Evolutionary conservation across 2,797 vertebrate species (phyloP).

Genomic region (Danio jaintianensis): DNA sequence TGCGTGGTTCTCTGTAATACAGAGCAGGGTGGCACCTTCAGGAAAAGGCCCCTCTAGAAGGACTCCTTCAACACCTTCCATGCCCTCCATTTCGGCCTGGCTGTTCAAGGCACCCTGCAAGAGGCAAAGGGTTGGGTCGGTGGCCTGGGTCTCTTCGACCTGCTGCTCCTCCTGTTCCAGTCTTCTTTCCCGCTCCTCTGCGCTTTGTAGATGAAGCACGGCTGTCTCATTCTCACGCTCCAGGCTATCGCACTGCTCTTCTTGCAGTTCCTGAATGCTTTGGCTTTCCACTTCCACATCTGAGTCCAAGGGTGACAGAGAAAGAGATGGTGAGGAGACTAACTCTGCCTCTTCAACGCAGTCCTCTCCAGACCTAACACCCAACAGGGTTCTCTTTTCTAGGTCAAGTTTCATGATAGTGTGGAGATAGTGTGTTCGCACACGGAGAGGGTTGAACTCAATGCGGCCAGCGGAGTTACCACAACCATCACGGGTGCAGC

Average conservation of each 20-base stretch:
- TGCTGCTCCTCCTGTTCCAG: conserved; percentile 84
- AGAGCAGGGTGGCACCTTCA: conserved; percentile 86
- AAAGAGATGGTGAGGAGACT: conserved; percentile 68
- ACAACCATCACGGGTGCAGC: conserved; percentile 94
- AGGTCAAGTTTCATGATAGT: conserved; percentile 97
- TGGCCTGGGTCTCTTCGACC: conserved; percentile 62
- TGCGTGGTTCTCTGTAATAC: conserved; percentile 83
- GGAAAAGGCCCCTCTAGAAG: conserved; percentile 89
- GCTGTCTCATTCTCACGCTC: conserved; percentile 89
- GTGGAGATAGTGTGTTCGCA: conserved; percentile 96
- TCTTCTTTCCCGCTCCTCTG: conserved; percentile 92
- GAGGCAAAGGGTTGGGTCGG: conserved; percentile 83
- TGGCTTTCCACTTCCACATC: conserved; percentile 71
- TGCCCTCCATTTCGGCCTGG: conserved; percentile 68
- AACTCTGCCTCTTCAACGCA: conserved; percentile 64
- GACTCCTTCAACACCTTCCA: conserved; percentile 77
- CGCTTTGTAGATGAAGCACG: conserved; percentile 93
- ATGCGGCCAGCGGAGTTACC: conserved; percentile 91
- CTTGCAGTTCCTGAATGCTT: conserved; percentile 74
- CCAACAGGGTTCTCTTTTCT: conserved; percentile 85
- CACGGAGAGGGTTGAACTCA: conserved; percentile 95
- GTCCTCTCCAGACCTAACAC: conserved; percentile 64
- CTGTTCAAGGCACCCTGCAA: conserved; percentile 73
- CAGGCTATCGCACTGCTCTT: conserved; percentile 74
- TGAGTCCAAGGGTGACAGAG: conserved; percentile 72